These are phyloP conservation scores for Chiloscyllium punctatum DNA, from an alignment of 2,797 vertebrate species.

Conservation along the genomic window DNA sequence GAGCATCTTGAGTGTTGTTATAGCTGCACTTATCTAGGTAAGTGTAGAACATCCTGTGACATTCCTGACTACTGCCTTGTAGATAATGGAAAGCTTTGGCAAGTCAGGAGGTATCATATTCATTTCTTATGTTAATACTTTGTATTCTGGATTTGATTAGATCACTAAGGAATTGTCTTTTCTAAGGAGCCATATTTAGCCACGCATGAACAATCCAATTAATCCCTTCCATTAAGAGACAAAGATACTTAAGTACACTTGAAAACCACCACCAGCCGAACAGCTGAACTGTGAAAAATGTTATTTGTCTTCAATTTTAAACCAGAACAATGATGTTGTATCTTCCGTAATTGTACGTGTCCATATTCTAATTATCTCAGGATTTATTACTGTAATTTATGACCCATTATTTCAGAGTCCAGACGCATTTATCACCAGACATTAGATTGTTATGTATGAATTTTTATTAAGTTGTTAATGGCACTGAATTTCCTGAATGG, in stretches of 20 bases:
- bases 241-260: neutral
- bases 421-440: neutral
- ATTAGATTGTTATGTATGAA: neutral
- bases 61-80: too few relatives aligned
- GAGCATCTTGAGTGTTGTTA: too few relatives aligned
- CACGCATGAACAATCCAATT: neutral
- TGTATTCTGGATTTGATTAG: neutral
- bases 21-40: too few relatives aligned
- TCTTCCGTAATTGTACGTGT: neutral
- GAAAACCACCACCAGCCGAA: neutral
- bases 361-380: neutral
- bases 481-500: neutral
- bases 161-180: neutral
- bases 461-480: neutral
- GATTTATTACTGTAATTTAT: constrained; percentile 1
- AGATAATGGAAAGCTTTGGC: too few relatives aligned
- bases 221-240: neutral
- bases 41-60: too few relatives aligned
- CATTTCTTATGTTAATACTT: neutral
- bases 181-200: neutral
- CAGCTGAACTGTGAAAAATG: constrained; percentile 16
- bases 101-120: too few relatives aligned
- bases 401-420: neutral
- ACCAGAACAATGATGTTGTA: neutral
- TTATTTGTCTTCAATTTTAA: constrained; percentile 7